Evolutionary conservation across 2,113 vertebrate species (phyloP), one percentile per base, ranked within the genome.

Genomic region (Sebastes schlegelii): DNA sequence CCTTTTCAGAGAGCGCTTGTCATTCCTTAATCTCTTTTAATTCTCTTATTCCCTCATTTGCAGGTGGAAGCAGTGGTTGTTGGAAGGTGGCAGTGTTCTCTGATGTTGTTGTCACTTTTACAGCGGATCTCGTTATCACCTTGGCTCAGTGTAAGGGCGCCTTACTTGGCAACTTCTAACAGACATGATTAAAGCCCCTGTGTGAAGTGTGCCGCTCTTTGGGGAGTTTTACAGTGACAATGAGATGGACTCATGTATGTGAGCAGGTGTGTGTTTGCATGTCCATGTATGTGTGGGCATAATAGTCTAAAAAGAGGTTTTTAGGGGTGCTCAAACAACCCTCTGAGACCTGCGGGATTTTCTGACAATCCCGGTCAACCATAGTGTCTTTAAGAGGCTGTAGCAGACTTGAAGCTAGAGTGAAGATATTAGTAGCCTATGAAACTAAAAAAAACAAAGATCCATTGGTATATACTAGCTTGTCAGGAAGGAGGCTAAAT

Each of bases 1-100:
- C 61, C 67, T 68, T 80, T 85, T 72, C 45, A 63, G 49, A 63
- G 63, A 78, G 55, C 2, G 45, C 72, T 78, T 87, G 86, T 87
- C 76, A 74, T 80, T 79, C 62, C 57, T 65, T 87, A 88, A 88
- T 88, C 82, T 88, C 64, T 87, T 81, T 87, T 90, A 89, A 86
- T 87, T 88, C 72, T 82, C 57, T 77, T 77, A 8, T 69, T 90
- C 51, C 70, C 63, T 85, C 75, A 60, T 89, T 85, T 85, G 45
- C 74, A 85, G 74, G 85, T 84, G 66, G 65, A 77, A 57, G 77
- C 52, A 12, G 43, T 48, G 60, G 73, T 34, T 14, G 13, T 34
- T 73, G 45, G 80, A 79, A 71, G 72, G 72, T 34, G 26, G 52
- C 45, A 34, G 40, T 51, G 16, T 60, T 76, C 78, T 60, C 82